Evolutionary conservation across 2,113 vertebrate species (phyloP).

Genomic region (Motacilla alba): DNA sequence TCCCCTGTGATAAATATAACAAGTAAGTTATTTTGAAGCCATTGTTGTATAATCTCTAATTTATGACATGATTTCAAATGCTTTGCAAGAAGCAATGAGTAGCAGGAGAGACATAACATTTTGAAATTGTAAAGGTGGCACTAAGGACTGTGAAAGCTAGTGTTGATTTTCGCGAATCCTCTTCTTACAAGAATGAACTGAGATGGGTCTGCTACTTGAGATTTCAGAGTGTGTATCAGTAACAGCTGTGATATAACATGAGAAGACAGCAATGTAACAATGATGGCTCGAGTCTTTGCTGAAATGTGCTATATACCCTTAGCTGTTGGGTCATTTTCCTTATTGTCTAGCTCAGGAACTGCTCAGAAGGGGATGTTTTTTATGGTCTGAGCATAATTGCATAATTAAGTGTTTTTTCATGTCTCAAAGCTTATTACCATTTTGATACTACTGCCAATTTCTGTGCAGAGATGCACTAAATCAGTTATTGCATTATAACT

Average conservation of each 20-base stretch:
- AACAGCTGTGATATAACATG: neutral
- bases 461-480: neutral
- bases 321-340: neutral
- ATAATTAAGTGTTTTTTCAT: neutral
- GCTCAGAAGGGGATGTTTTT: neutral
- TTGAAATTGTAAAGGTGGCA: neutral
- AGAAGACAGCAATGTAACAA: neutral
- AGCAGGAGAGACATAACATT: neutral
- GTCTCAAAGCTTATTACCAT: neutral
- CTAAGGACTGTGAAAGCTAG: neutral
- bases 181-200: neutral
- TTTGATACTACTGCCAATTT: neutral
- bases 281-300: neutral
- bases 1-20: neutral
- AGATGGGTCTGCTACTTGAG: neutral
- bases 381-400: neutral
- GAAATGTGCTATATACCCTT: neutral
- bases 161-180: neutral
- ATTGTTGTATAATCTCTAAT: conserved; percentile 50
- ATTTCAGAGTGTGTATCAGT: neutral
- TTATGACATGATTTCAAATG: conserved; percentile 46
- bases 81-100: neutral
- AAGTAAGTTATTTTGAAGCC: conserved; percentile 73
- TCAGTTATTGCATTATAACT: neutral
- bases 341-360: neutral